Evolutionary conservation across 2,113 vertebrate species (phyloP).

Genomic region (Maccullochella peelii): DNA sequence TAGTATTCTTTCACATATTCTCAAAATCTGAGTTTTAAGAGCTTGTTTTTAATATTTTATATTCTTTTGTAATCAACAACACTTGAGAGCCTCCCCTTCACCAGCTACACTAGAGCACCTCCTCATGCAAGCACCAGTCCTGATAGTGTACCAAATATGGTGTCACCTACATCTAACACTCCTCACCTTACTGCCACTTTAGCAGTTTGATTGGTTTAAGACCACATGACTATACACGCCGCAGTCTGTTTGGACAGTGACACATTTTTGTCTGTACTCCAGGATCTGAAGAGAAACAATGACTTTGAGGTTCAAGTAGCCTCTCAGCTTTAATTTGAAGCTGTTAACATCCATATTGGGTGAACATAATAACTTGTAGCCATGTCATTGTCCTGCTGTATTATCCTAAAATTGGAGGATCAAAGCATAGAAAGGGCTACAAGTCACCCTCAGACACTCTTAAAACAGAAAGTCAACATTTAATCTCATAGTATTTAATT

Average conservation of each 20-base stretch:
- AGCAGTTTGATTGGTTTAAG: neutral
- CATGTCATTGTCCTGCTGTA: too few relatives aligned
- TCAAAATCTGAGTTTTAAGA: neutral
- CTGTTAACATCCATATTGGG: too few relatives aligned
- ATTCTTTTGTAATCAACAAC: neutral
- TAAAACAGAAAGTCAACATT: too few relatives aligned
- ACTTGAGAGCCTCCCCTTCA: neutral
- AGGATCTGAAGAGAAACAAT: neutral
- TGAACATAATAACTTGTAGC: too few relatives aligned
- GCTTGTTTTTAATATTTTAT: neutral
- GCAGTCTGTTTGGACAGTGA: neutral
- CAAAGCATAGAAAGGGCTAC: too few relatives aligned
- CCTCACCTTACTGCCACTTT: neutral
- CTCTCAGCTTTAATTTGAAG: neutral
- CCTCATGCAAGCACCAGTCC: neutral
- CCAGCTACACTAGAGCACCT: neutral
- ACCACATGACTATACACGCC: neutral
- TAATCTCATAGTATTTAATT: too few relatives aligned
- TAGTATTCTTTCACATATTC: neutral
- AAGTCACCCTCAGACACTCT: too few relatives aligned
- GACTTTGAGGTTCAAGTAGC: neutral
- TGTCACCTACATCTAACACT: neutral
- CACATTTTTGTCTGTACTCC: neutral
- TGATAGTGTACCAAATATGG: neutral
- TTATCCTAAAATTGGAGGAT: too few relatives aligned